phyloP scores from a whole-genome alignment of 2,888 invertebrate genomes.

The Eilema depressum region DNA sequence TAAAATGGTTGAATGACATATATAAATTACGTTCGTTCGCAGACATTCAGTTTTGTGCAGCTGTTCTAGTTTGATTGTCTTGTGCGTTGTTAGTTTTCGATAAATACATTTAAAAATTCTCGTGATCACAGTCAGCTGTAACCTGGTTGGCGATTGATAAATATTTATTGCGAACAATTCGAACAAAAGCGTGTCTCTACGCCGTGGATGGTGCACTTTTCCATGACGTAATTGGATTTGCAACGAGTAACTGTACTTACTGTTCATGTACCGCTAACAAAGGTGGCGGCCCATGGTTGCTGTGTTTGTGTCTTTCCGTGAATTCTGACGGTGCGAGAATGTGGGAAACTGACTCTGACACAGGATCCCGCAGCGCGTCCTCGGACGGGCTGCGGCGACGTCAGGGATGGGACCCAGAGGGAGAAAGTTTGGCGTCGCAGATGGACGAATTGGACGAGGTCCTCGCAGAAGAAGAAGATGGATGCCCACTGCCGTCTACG shows the following conservation, averaged over 20 bases:
- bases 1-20: slow-evolving; percentile 40
- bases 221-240: slow-evolving; percentile 82
- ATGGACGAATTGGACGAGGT: slow-evolving; percentile 86
- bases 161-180: slow-evolving; percentile 23
- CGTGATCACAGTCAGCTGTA: slow-evolving; percentile 32
- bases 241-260: slow-evolving; percentile 73
- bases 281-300: slow-evolving; percentile 72
- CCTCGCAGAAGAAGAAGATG: slow-evolving; percentile 93
- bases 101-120: slow-evolving; percentile 42
- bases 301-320: slow-evolving; percentile 60
- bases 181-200: slow-evolving; percentile 23
- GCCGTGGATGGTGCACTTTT: slow-evolving; percentile 53
- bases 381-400: slow-evolving; percentile 83
- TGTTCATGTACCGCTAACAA: slow-evolving; percentile 66
- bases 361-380: slow-evolving; percentile 78
- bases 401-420: slow-evolving; percentile 84
- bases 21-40: slow-evolving; percentile 55
- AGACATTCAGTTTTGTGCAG: slow-evolving; percentile 51
- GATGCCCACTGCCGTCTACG: slow-evolving; percentile 94
- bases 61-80: slow-evolving; percentile 54
- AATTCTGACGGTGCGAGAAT: slow-evolving; percentile 68
- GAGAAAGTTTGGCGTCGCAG: slow-evolving; percentile 80
- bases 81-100: slow-evolving; percentile 44
- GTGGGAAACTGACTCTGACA: slow-evolving; percentile 84
- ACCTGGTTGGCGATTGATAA: slow-evolving; percentile 11